These are phyloP conservation scores for Sebastes wilsoni DNA, from an alignment of 2,797 vertebrate species.

Conservation along the genomic window DNA sequence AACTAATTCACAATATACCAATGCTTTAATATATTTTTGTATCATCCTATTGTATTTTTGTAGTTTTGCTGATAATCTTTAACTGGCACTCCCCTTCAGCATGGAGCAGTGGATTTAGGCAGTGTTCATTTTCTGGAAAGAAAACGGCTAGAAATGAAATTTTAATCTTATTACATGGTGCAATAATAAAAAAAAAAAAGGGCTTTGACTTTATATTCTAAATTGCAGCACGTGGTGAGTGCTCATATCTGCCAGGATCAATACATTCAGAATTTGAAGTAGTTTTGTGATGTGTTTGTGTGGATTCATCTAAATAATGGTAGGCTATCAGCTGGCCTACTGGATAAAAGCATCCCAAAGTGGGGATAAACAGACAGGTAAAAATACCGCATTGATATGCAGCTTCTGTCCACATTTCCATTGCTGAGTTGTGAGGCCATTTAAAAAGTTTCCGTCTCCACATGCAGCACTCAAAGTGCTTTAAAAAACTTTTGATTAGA, in stretches of 20 bases:
- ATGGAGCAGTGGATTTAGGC: not conserved
- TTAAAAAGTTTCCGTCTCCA: slow-evolving; percentile 72
- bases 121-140: slow-evolving; percentile 1
- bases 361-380: slow-evolving; percentile 74
- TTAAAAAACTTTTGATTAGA: slow-evolving; percentile 72
- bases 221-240: slow-evolving; percentile 37
- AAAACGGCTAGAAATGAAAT: slow-evolving; percentile 23
- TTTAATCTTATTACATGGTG: slow-evolving; percentile 2
- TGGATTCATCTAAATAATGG: slow-evolving; percentile 76
- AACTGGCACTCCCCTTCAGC: not conserved
- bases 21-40: not conserved
- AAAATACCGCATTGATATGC: slow-evolving; percentile 70
- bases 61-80: not conserved
- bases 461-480: slow-evolving; percentile 57
- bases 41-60: not conserved
- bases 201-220: slow-evolving; percentile 35
- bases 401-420: slow-evolving; percentile 67
- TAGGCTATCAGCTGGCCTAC: slow-evolving; percentile 60
- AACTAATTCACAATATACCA: not conserved
- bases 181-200: not conserved
- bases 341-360: slow-evolving; percentile 72
- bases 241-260: slow-evolving; percentile 61
- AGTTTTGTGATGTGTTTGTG: slow-evolving; percentile 62
- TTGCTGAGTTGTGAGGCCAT: slow-evolving; percentile 62
- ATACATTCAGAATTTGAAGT: slow-evolving; percentile 69